Conservation (phyloP, 2,888 invertebrate species). For the Endomychus coccineus region DNA sequence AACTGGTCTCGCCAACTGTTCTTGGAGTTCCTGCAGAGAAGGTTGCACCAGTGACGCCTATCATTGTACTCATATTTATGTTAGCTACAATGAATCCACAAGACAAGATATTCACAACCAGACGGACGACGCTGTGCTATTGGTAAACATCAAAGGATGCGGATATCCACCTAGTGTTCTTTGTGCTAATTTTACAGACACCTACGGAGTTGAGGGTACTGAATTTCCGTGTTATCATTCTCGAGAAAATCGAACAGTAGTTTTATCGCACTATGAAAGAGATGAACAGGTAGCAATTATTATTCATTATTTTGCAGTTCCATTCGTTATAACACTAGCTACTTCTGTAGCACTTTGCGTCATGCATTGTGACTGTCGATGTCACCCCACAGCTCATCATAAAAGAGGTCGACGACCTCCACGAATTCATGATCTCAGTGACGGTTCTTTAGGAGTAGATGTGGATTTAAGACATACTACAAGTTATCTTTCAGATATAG, state of each 20-base stretch:
- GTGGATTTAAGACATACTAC: conserved; percentile 55
- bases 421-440: conserved; percentile 56
- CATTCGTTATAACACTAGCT: conserved; percentile 74
- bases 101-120: conserved; percentile 32
- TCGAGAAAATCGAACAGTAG: conserved; percentile 72
- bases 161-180: conserved; percentile 73
- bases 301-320: conserved; percentile 76
- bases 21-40: conserved; percentile 73
- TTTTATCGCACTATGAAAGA: conserved; percentile 74
- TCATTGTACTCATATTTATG: conserved; percentile 59
- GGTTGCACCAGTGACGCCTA: conserved; percentile 74
- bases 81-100: conserved; percentile 44
- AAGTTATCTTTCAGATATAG: conserved; percentile 40
- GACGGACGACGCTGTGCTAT: conserved; percentile 51
- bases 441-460: conserved; percentile 64
- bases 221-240: conserved; percentile 62
- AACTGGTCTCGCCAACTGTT: conserved; percentile 68
- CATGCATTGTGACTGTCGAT: conserved; percentile 80
- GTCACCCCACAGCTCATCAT: conserved; percentile 57
- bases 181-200: conserved; percentile 67
- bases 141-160: conserved; percentile 78
- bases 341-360: conserved; percentile 80
- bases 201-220: conserved; percentile 62
- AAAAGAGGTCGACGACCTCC: conserved; percentile 58
- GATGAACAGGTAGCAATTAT: conserved; percentile 76